Percentiles rank a stretch among this genome's conserved stretches.
phyloP scores from a whole-genome alignment of 2,888 invertebrate species.

The Sinopyrophorus schimmeli region DNA sequence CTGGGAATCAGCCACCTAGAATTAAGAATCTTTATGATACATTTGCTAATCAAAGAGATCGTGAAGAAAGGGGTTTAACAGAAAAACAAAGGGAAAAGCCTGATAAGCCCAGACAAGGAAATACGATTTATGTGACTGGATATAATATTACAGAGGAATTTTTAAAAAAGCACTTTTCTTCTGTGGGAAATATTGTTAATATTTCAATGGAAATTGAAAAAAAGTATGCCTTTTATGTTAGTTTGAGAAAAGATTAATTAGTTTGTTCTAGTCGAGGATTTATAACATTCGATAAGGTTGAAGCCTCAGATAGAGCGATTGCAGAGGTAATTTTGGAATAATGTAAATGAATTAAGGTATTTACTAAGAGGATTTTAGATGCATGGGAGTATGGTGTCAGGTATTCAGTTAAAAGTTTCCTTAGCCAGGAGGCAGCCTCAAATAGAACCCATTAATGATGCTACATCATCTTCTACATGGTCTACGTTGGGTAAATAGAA shows the following conservation, averaged over 20 bases:
- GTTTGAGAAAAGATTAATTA: conserved; percentile 5
- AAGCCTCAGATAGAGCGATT: conserved; percentile 83
- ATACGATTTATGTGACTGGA: conserved; percentile 82
- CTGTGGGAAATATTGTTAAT: conserved; percentile 76
- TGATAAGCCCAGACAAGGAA: conserved; percentile 73
- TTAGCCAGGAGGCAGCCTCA: conserved; percentile 80
- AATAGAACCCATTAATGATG: conserved; percentile 74
- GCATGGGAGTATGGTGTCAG: conserved; percentile 74
- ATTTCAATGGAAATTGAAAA: conserved; percentile 84
- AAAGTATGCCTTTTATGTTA: conserved; percentile 59
- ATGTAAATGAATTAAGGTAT: background rate
- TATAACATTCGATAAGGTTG: conserved; percentile 88
- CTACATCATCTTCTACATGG: conserved; percentile 76
- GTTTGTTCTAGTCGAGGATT: conserved; percentile 82
- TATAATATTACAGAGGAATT: conserved; percentile 80
- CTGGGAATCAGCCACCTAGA: conserved; percentile 68
- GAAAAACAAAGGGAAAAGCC: conserved; percentile 59
- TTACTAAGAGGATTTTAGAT: conserved; percentile 54
- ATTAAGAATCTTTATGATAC: conserved; percentile 76
- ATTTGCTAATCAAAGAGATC: conserved; percentile 70
- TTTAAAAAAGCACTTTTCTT: conserved; percentile 73
- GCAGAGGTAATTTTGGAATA: conserved; percentile 61
- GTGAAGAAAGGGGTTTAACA: conserved; percentile 63
- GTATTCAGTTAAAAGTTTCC: conserved; percentile 77
- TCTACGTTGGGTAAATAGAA: conserved; percentile 62